Base-by-base conservation (phyloP, 35 echinoderm and acorn worm genomes). In the Stichopus chloronotus region DNA sequence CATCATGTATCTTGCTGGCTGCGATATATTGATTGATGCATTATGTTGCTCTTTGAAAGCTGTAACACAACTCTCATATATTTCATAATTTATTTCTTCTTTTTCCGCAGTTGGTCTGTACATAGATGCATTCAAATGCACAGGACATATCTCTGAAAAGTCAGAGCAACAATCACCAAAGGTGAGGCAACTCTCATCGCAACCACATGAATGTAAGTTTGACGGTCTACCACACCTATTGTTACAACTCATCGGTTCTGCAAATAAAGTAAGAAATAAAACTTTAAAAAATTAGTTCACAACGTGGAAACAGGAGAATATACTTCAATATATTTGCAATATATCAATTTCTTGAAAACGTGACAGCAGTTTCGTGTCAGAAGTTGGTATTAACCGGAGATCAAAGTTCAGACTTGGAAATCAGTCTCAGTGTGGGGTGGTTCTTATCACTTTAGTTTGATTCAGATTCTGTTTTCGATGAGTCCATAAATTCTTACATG, bases 91-190 rank as follows among this genome's bases (percentile, higher is more conserved):
- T 43, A 43, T 43, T 43, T 6, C 8, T 14, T 53, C 55, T 6
- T 83, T 53, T 52, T 83, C 80, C 16, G 25, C 19, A 55, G 12
- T 53, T 43, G 17, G 43, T 53, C 52, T 55, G 16, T 54, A 53
- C 43, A n/a, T 52, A 22, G 57, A 23, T 89, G 57, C 8, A 17
- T 30, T 11, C 8, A 10, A 20, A 9, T 72, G 59, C 7, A 71
- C 23, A 4, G 59, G 9, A 71, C 59, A 89, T 43, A 63, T 17
- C 12, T 72, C 22, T 5, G n/a, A 25, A 43, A 89, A 65, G 52
- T 89, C 87, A 53, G 4, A 9, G 52, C 87, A 89, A 71, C 87
- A 89, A 71, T 89, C 87, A 63, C 60, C 87, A 89, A 43, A 69
- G 19, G 61, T 14, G 22, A 54, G 6, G 65, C 87, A 89, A 54